Conservation (phyloP, 2,113 vertebrate genomes). For the Arvicanthis niloticus region DNA sequence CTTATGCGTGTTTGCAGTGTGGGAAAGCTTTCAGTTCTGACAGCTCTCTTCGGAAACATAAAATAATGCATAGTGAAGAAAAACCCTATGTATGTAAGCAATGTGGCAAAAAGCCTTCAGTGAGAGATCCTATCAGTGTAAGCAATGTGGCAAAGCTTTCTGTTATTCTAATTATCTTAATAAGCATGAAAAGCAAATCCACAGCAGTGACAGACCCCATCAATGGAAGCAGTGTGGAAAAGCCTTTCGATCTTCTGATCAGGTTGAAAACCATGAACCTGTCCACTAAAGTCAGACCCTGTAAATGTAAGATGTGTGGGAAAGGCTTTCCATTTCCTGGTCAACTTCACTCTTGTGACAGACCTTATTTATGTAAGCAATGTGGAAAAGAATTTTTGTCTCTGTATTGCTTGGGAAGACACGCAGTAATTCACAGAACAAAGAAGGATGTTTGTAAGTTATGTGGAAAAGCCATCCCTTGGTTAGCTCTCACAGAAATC, state of each 20-base stretch:
- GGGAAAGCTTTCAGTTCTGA: conserved; percentile 70
- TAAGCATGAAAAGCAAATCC: neutral
- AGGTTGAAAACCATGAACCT: neutral
- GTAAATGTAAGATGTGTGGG: neutral
- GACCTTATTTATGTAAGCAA: neutral
- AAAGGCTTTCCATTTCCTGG: neutral
- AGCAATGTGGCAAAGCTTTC: neutral
- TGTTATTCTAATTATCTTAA: neutral
- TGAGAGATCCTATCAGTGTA: neutral
- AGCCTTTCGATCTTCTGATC: neutral
- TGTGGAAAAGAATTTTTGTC: neutral
- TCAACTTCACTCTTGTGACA: neutral
- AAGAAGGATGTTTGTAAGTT: neutral
- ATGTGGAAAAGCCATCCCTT: neutral
- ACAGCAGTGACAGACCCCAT: conserved; percentile 37
- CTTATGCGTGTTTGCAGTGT: conserved; percentile 64
- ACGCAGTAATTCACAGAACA: neutral
- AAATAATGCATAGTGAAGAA: neutral
- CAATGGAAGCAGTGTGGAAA: conserved; percentile 12
- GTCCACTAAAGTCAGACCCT: neutral
- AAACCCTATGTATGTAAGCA: neutral
- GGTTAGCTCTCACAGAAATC: neutral
- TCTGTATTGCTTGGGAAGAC: neutral
- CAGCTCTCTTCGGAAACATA: conserved; percentile 24
- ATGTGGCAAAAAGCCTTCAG: neutral